A percentile compares a stretch with the other conserved stretches of the same genome.
These are phyloP conservation scores for Telenomus remus DNA, from an alignment of 1,140 invertebrate species.

Conservation along the genomic window DNA sequence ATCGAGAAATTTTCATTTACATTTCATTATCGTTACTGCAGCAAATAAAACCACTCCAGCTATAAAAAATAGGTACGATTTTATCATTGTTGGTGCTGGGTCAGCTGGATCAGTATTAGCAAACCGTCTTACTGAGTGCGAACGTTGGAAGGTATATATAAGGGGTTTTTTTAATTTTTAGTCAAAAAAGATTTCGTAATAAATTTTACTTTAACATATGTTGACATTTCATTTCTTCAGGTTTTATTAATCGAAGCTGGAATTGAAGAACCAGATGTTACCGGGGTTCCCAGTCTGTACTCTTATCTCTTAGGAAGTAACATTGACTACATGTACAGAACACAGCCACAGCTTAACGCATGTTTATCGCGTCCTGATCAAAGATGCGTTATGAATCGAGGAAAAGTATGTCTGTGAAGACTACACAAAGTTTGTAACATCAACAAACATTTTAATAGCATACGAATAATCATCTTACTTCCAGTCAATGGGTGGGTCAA, in stretches of 20 bases:
- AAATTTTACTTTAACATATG: too few species aligned
- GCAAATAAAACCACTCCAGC: too few species aligned
- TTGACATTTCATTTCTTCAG: conserved; percentile 66
- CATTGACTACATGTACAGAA: conserved; percentile 78
- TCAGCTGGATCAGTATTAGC: conserved; percentile 84
- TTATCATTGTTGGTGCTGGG: conserved; percentile 83
- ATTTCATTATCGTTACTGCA: too few species aligned
- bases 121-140: conserved; percentile 77
- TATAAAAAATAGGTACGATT: too few species aligned
- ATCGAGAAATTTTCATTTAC: too few species aligned
- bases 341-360: conserved; percentile 73
- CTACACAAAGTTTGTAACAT: too few species aligned
- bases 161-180: too few species aligned
- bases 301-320: conserved; percentile 76
- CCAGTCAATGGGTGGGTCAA: conserved; percentile 76
- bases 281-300: conserved; percentile 80
- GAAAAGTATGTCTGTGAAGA: conserved; percentile 59
- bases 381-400: conserved; percentile 65
- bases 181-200: too few species aligned
- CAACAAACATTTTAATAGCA: too few species aligned
- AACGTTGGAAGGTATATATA: conserved; percentile 4
- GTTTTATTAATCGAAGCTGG: conserved; percentile 85
- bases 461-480: too few species aligned
- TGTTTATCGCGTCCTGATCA: conserved; percentile 67
- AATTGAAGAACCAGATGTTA: conserved; percentile 81